Base-by-base conservation (phyloP, 1,140 invertebrate genomes). In the Saccostrea cuccullata region DNA sequence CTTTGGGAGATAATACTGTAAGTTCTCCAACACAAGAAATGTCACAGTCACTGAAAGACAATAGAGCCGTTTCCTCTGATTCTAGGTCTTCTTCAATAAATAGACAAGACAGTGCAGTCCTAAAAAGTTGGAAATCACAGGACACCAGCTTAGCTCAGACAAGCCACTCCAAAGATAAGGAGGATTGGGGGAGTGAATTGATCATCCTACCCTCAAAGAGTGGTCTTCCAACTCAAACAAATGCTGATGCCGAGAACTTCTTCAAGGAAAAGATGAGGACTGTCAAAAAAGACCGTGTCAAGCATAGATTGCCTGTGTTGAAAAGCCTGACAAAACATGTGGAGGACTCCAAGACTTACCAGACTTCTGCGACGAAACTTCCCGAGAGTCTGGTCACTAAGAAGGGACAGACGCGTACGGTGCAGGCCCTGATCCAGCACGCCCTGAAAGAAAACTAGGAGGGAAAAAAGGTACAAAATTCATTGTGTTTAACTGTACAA, bases 391-490 rank as follows among this genome's bases (percentile, higher is more conserved):
- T 89, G 15, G 70, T 85, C 30, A 85, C 55, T 26, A 85, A 73
- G 47, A 85, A 64, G 77, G 88, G 86, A n/a, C 88, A 89, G 85
- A 83, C 85, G 9, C 56, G 56, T 8, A 82, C 88, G 55, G 88
- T 89, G 55, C 73, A 89, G 70, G 84, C 73, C 15, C 23, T 89
- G 73, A 64, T 89, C n/a, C 64, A 70, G 36, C 13, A 85, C 20
- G 17, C 86, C 23, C 55, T 55, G 0, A 89, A 82, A 23, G 86
- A 86, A 73, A 73, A 73, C 26, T 26, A 73, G 30, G 0, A 73
- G 70, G 15, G 23, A 73, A 73, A 30, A 2, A 67, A n/a, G 36
- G 60, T 86, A n/a, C 23, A 23, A 26, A 9, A 23, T 20, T 64
- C 60, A 17, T 20, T 20, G 60, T 20, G 60, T 64, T 64, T 64